Evolutionary conservation across 2,888 invertebrate species (phyloP).

Genomic region (Holacanthella duospinosa): DNA sequence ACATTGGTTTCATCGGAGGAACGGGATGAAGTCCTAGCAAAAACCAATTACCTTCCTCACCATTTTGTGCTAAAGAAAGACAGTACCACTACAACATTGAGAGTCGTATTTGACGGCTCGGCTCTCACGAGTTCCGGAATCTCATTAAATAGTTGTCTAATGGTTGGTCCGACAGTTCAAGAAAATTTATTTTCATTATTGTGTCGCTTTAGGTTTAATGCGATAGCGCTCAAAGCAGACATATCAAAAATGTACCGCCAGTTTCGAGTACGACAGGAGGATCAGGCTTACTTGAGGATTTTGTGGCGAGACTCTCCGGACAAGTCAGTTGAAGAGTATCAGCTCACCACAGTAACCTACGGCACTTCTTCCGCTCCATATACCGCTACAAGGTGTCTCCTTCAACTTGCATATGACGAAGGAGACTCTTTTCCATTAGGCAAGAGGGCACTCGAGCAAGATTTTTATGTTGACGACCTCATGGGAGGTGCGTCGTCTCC

Average conservation of each 20-base stretch:
- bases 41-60: not conserved
- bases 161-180: conserved; percentile 39
- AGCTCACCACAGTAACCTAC: conserved; percentile 39
- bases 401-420: conserved; percentile 36
- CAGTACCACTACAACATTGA: not conserved
- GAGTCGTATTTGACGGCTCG: conserved; percentile 37
- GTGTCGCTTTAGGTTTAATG: conserved; percentile 37
- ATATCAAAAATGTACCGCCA: conserved; percentile 41
- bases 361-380: conserved; percentile 39
- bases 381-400: conserved; percentile 18
- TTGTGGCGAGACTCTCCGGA: conserved; percentile 38
- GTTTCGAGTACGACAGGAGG: conserved; percentile 34
- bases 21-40: not conserved
- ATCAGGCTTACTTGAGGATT: conserved; percentile 39
- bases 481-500: conserved; percentile 4
- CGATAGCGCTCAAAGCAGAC: conserved; percentile 39
- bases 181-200: conserved; percentile 39
- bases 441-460: conserved; percentile 18
- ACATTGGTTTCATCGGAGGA: not conserved
- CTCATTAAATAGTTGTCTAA: conserved; percentile 39
- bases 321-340: conserved; percentile 24
- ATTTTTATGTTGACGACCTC: conserved; percentile 39
- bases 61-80: not conserved
- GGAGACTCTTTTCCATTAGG: conserved; percentile 15
- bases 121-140: conserved; percentile 10